Percentiles rank a stretch among this genome's conserved stretches.
phyloP scores from a whole-genome alignment of 2,888 invertebrate species.

The Venusia cambrica region DNA sequence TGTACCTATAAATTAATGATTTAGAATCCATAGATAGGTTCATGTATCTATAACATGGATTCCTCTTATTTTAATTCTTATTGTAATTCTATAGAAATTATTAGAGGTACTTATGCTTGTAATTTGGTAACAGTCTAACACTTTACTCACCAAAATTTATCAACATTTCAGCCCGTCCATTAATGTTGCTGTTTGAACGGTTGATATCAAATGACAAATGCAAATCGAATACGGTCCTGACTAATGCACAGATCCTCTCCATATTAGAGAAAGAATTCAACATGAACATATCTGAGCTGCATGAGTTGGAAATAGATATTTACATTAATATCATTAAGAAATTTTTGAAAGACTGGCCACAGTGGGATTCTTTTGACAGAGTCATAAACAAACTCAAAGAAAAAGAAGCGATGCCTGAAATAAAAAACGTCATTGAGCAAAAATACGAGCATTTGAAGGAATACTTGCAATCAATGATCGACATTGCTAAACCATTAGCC shows the following conservation, averaged over 20 bases:
- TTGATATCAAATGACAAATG: conserved; percentile 51
- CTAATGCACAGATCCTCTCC: conserved; percentile 54
- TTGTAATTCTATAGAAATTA: too few relatives aligned
- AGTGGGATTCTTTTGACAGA: conserved; percentile 60
- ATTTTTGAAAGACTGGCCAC: conserved; percentile 63
- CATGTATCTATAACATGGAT: too few relatives aligned
- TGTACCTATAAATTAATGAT: too few relatives aligned
- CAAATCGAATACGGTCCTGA: conserved; percentile 56
- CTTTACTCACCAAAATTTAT: neutral
- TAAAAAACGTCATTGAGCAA: conserved; percentile 40
- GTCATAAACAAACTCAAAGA: conserved; percentile 40
- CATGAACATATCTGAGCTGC: conserved; percentile 40
- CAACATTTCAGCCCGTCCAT: conserved; percentile 49
- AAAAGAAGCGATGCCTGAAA: conserved; percentile 27
- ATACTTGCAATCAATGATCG: conserved; percentile 46
- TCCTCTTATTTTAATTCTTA: too few relatives aligned
- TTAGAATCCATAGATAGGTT: too few relatives aligned
- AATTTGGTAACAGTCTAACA: too few relatives aligned
- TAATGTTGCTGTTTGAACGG: conserved; percentile 52
- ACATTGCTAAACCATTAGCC: conserved; percentile 37
- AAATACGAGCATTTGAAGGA: conserved; percentile 50
- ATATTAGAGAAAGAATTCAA: conserved; percentile 55
- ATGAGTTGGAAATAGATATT: conserved; percentile 54
- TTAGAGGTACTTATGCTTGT: too few relatives aligned
- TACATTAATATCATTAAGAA: conserved; percentile 60